Evolutionary conservation across 2,113 vertebrate genomes (phyloP).

Genomic region (Ariopsis seemanni): DNA sequence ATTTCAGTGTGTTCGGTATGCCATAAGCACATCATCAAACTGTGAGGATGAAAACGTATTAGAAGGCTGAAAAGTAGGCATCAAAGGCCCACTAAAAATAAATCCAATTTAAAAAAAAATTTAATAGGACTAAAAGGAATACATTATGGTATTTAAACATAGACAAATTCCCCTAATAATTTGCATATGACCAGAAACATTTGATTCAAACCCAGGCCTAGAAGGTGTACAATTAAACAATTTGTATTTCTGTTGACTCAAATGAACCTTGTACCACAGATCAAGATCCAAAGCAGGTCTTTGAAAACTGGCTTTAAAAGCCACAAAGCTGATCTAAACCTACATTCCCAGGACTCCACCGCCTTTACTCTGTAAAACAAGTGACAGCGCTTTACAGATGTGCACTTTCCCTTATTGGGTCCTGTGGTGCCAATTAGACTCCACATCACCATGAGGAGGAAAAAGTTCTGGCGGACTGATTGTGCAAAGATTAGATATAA

Average conservation of each 20-base stretch:
- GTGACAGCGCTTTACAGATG: slow-evolving; percentile 12
- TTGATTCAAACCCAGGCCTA: not conserved
- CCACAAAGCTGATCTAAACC: slow-evolving; percentile 12
- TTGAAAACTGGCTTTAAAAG: slow-evolving; percentile 25
- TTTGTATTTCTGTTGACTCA: not conserved
- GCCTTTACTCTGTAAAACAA: slow-evolving; percentile 4
- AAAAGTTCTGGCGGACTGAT: slow-evolving; percentile 15
- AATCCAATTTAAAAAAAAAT: not conserved
- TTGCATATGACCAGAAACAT: not conserved
- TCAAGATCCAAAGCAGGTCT: not conserved
- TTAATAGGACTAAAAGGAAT: slow-evolving; percentile 19
- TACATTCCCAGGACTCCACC: not conserved
- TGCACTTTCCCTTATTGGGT: slow-evolving; percentile 18
- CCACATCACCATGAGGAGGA: slow-evolving; percentile 13
- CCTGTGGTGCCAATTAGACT: slow-evolving; percentile 40
- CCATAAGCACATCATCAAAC: slow-evolving; percentile 53
- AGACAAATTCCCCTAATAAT: slow-evolving; percentile 18
- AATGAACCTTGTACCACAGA: slow-evolving; percentile 1
- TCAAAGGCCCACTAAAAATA: slow-evolving; percentile 13
- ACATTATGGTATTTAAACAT: not conserved
- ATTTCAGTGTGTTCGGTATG: slow-evolving; percentile 36
- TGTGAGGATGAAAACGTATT: not conserved
- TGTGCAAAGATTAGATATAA: not conserved
- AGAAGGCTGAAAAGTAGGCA: not conserved
- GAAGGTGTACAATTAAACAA: not conserved